Evolutionary conservation across 2,797 vertebrate genomes (phyloP), one percentile per base, ranked within the genome.

Genomic region (Eulemur coronatus): DNA sequence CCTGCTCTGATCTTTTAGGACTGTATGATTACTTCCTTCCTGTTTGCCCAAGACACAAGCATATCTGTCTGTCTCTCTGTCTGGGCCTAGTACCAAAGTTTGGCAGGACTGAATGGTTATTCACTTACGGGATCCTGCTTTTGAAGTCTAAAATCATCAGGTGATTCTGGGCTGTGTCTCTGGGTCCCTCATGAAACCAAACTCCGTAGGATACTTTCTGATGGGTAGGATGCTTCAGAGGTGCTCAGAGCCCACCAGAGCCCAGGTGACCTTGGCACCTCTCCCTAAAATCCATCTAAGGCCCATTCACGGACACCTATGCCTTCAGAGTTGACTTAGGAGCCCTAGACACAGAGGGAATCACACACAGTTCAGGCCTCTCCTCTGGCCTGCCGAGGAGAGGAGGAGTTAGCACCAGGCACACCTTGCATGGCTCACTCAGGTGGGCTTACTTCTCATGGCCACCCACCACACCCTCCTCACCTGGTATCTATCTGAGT

Each of bases 401-500:
- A 28, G 76, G 50, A 89, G 46, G 65, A 46, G 35, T 82, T n/a
- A 61, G 59, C 59, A 41, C 9, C 28, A n/a, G 22, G n/a, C 46
- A 22, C 2, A 4, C 14, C 33, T 6, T 43, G 57, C 61, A 33
- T 41, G 8, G 30, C 52, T 93, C n/a, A 30, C 6, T 70, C 15
- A 6, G 3, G 28, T 0, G 65, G 65, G n/a, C 41, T 72, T 24
- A 11, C 18, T 86, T 78, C 79, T 78, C 28, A 15, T 2, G 11
- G 41, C 75, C 63, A 35, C 28, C 30, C n/a, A 33, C n/a, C 22
- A 11, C 18, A 24, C 18, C 26, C 1, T 88, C 76, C 99, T 99
- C 99, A 99, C 99, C 99, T 99, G 99, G 98, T 99, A 99, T 99
- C 99, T 99, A 99, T 99, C 99, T 67, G 99, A 99, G 98, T 99